Base-by-base conservation (phyloP, 2,888 invertebrate genomes). In the Dryobota labecula region DNA sequence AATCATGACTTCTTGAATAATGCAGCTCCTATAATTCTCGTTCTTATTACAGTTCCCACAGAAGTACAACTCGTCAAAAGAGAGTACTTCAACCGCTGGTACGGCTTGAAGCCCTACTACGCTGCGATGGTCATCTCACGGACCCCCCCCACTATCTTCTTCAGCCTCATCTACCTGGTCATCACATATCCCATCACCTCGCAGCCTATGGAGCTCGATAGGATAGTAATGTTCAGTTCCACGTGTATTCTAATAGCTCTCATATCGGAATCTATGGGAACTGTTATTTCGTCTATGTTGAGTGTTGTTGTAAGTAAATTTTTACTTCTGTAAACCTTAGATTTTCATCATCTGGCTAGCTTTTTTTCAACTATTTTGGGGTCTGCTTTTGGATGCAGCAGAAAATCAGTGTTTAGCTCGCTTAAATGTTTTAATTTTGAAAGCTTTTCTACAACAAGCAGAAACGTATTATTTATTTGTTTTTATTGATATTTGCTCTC, bases 21-120 rank as follows among this genome's bases (percentile, higher is more conserved):
- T 15, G 1, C 20, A 20, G 8, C 5, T 33, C 2, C 0, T 38
- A n/a, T 4, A 3, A 49, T 58, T 49, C n/a, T 2, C 33, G n/a
- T 47, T 54, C n/a, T 3, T 54, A 83, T 96, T 96, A 43, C 92
- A 98, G 98, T 98, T 96, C 98, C 98, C 27, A 96, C 95, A 56
- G 98, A 98, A 94, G 97, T 98, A 0, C 97, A 97, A 83, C 93
- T 98, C 27, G 92, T 98, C 15, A 98, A 98, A 90, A 94, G 98
- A 61, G 98, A 98, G 89, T 97, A 98, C 87, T 98, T 98, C 89
- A 98, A 98, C 91, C 97, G 98, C 61, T 98, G 98, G 98, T 98
- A 98, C 88, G 96, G 97, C 3, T 90, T 98, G 30, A 97, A 97
- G 87, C 97, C 98, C 0, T 98, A 98, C 88, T 98, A 98, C 90